Evolutionary conservation across 2,797 vertebrate species (phyloP).

Genomic region (Arctocebus calabarensis): DNA sequence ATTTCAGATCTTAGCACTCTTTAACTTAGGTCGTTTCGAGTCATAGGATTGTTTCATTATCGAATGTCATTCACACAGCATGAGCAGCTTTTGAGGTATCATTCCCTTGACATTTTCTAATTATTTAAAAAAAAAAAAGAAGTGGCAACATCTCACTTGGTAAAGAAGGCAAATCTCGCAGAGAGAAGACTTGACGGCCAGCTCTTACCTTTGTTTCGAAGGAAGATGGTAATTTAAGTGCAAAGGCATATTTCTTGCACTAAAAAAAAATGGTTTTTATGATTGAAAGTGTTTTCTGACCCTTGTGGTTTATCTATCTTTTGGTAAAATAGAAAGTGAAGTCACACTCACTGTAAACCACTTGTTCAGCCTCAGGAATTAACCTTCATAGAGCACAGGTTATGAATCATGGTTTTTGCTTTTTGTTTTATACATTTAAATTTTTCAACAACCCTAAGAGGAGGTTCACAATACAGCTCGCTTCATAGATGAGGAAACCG

Average conservation of each 20-base stretch:
- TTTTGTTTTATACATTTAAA: not conserved
- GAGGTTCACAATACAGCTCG: not conserved
- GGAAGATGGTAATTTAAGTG: constrained; percentile 2
- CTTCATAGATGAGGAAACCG: not conserved
- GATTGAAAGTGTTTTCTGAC: constrained; percentile 46
- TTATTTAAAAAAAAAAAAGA: constrained; percentile 47
- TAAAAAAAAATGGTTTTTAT: constrained; percentile 3
- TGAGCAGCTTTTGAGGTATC: constrained; percentile 8
- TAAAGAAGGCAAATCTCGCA: not conserved
- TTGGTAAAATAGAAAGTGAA: constrained; percentile 59
- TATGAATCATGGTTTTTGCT: not conserved
- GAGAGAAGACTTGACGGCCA: not conserved
- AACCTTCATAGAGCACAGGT: not conserved
- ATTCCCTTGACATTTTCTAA: constrained; percentile 8
- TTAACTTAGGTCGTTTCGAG: not conserved
- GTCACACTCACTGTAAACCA: not conserved
- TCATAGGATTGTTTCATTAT: not conserved
- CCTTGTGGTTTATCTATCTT: constrained; percentile 32
- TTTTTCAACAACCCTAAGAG: not conserved
- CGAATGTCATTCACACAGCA: not conserved
- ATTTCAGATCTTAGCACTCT: not conserved
- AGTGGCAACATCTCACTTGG: not conserved
- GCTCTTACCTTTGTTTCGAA: not conserved
- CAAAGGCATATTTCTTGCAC: not conserved
- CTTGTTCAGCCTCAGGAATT: not conserved